These are phyloP conservation scores for Ochlodes sylvanus DNA, from an alignment of 2,888 invertebrate genomes.

Conservation along the genomic window DNA sequence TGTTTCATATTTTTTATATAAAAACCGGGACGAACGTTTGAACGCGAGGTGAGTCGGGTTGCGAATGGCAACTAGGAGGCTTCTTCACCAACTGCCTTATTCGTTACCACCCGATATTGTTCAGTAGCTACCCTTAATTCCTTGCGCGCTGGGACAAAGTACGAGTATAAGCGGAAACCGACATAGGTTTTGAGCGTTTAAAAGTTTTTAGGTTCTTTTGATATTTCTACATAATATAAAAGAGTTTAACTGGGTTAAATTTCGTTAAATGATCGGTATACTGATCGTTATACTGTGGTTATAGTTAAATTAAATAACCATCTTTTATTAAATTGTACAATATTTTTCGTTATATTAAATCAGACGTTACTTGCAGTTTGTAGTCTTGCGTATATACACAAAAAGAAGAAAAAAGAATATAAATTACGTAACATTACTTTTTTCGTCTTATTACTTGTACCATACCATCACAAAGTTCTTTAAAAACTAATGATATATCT, in stretches of 20 bases:
- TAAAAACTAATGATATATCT: background rate
- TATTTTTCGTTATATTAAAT: too few relatives aligned
- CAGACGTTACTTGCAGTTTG: too few relatives aligned
- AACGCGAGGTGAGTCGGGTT: slow-evolving; percentile 58
- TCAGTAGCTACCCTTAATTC: slow-evolving; percentile 59
- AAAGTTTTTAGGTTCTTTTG: background rate
- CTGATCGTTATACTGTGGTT: too few relatives aligned
- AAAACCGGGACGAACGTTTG: slow-evolving; percentile 54
- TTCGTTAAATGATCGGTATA: too few relatives aligned
- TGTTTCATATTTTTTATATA: background rate
- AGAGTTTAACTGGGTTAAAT: too few relatives aligned
- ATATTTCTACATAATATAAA: too few relatives aligned
- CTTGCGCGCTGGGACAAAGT: slow-evolving; percentile 51
- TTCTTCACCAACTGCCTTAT: slow-evolving; percentile 54
- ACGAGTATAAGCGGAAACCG: slow-evolving; percentile 53
- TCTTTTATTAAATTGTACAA: too few relatives aligned
- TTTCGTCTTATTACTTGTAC: background rate
- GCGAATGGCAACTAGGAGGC: slow-evolving; percentile 61
- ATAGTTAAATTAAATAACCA: too few relatives aligned
- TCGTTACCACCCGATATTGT: slow-evolving; percentile 53
- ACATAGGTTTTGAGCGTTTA: background rate
- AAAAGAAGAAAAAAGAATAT: too few relatives aligned
- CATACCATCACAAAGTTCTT: background rate
- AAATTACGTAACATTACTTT: too few relatives aligned
- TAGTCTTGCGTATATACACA: too few relatives aligned